Base-by-base conservation (phyloP, 2,888 invertebrate species). In the Agyllia agylla region DNA sequence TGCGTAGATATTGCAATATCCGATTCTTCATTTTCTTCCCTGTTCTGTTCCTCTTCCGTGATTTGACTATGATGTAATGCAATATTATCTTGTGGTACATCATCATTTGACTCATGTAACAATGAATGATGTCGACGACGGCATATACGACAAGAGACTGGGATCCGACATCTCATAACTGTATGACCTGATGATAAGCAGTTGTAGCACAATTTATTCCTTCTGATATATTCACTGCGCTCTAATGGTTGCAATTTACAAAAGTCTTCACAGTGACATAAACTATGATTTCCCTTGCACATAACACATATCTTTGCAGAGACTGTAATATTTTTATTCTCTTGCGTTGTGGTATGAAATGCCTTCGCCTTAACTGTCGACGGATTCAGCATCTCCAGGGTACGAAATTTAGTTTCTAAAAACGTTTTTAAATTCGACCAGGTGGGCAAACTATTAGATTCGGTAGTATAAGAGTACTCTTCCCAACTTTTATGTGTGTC, bases 401-500 rank as follows among this genome's bases (percentile, higher is more conserved):
- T 73, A 17, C 84, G 70, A 75, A 84, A 84, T 27, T 38, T 70
- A 17, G 31, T 31, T 82, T 57, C 57, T 27, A 82, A 64, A 64
- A 82, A 82, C 33, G 57, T 82, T n/a, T 20, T 17, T 30, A 49
- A 49, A 31, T 57, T 33, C 13, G 38, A 57, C 31, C 49, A 64
- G 30, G 57, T 57, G 17, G 82, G 82, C 31, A 82, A 33, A n/a
- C 15, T 20, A 11, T 84, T 27, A 24, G 42, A 73, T 24, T 77
- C 35, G 8, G 78, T 33, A 9, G 77, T 77, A 20, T 85, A 57
- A 4, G 42, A 38, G 85, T 90, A 31, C 33, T 91, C 77, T 84
- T 94, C 92, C 91, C 91, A 94, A 0, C 84, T 82, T 4, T 85
- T 89, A 30, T 90, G 92, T 77, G 93, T 38, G 13, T 38, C 38